These are phyloP conservation scores for Acestrorhynchus altus DNA, from an alignment of 2,797 vertebrate species.

Conservation along the genomic window DNA sequence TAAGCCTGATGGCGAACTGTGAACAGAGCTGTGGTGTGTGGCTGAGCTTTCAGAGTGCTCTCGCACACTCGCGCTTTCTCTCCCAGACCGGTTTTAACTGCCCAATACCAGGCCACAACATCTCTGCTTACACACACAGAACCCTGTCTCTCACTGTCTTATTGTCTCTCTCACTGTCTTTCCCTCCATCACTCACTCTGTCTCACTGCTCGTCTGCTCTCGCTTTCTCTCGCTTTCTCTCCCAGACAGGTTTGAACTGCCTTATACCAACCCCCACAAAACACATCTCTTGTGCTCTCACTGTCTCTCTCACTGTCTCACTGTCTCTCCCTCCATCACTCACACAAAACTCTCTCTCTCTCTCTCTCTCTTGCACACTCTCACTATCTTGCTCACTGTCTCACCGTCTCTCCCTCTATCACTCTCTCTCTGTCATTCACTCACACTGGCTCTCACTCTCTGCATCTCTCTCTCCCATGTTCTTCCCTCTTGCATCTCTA, in stretches of 20 bases:
- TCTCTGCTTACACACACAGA: background rate
- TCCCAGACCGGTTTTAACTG: slow-evolving; percentile 6
- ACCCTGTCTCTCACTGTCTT: too few species aligned
- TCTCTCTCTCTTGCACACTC: too few species aligned
- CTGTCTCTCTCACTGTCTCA: background rate
- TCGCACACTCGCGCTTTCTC: background rate
- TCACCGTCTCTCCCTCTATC: background rate
- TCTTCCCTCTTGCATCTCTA: too few species aligned
- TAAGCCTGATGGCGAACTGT: background rate
- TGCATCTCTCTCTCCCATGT: too few species aligned
- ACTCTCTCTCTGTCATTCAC: too few species aligned
- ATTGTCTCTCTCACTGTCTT: background rate
- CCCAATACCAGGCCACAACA: background rate
- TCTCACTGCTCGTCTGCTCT: background rate
- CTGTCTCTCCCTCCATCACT: too few species aligned
- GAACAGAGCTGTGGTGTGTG: background rate
- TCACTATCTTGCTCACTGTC: background rate
- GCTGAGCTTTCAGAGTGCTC: background rate
- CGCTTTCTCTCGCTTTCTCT: background rate
- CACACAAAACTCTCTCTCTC: too few species aligned
- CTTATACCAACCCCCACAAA: slow-evolving; percentile 3
- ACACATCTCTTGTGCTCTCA: background rate
- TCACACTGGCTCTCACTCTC: background rate
- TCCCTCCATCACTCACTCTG: background rate
- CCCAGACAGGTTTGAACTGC: slow-evolving; percentile 5